Evolutionary conservation across 1,140 invertebrate genomes (phyloP), one percentile per base, ranked within the genome.

Genomic region (Tribolium castaneum): DNA sequence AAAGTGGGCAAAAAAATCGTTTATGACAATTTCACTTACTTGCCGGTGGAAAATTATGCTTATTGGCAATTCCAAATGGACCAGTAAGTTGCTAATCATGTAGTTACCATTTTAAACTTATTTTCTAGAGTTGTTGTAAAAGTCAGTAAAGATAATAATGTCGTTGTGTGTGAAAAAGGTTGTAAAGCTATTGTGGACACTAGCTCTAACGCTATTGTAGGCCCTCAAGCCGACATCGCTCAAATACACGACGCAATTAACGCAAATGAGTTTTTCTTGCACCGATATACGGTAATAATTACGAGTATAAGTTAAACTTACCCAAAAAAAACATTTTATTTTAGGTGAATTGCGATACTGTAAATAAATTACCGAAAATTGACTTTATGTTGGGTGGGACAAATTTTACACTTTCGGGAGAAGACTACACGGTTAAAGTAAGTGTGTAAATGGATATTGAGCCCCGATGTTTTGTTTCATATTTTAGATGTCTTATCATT

Each of bases 51-150:
- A 13, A 88, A 88, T 56, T 87, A 92, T 84, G 91, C 88, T 3
- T 95, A 95, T 85, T 97, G 95, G 95, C 93, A 94, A 87, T 93
- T 96, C 84, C 88, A 89, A 77, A 92, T 96, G 90, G 92, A 95
- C 79, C 87, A 88, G 92, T 92, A 85, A 86, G 79, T 80, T 52
- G 22, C 45, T n/a, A 10, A 30, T 16, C 13, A 30, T 39, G 13
- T 16, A 45, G 45, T 19, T 6, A 2, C 35, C 9, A 30, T 39
- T 13, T 39, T 45, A 70, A 70, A 3, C n/a, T 2, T 39, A 13
- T 9, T 3, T 25, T 12, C 6, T 12, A 70, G 66, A 13, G 13
- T 70, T 12, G 66, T 39, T 22, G 35, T 70, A 10, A 70, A 70
- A 13, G 16, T 22, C 25, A 4, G 10, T 9, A 83, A 84, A 7